phyloP scores from a whole-genome alignment of 2,888 invertebrate genomes.

The Agonum fuliginosum region DNA sequence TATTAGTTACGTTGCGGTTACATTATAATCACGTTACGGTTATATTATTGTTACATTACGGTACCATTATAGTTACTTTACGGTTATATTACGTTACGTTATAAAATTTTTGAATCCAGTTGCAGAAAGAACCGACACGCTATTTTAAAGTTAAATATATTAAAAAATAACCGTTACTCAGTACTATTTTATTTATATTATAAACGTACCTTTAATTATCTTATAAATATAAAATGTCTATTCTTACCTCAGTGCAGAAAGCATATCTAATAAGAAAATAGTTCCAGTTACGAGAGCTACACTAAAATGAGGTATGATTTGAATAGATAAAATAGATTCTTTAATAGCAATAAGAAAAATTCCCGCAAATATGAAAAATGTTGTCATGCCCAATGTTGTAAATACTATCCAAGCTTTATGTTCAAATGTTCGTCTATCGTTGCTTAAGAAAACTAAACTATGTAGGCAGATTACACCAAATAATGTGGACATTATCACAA shows the following conservation, averaged over 20 bases:
- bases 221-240: too few species aligned
- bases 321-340: neutral
- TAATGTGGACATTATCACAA: neutral
- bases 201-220: too few species aligned
- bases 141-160: too few species aligned
- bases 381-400: neutral
- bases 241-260: neutral
- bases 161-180: too few species aligned
- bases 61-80: too few species aligned
- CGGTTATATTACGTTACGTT: too few species aligned
- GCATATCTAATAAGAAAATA: slow-evolving; percentile 33
- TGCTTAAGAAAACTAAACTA: neutral
- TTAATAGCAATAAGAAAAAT: neutral
- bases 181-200: too few species aligned
- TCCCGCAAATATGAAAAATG: slow-evolving; percentile 6
- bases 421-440: neutral
- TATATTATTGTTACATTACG: too few species aligned
- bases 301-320: neutral
- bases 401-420: slow-evolving; percentile 17
- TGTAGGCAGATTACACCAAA: neutral
- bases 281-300: neutral
- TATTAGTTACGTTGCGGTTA: too few species aligned
- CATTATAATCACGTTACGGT: too few species aligned
- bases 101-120: too few species aligned
- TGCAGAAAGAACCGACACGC: too few species aligned